Evolutionary conservation across 2,113 vertebrate genomes (phyloP).

Genomic region (Anas platyrhynchos): DNA sequence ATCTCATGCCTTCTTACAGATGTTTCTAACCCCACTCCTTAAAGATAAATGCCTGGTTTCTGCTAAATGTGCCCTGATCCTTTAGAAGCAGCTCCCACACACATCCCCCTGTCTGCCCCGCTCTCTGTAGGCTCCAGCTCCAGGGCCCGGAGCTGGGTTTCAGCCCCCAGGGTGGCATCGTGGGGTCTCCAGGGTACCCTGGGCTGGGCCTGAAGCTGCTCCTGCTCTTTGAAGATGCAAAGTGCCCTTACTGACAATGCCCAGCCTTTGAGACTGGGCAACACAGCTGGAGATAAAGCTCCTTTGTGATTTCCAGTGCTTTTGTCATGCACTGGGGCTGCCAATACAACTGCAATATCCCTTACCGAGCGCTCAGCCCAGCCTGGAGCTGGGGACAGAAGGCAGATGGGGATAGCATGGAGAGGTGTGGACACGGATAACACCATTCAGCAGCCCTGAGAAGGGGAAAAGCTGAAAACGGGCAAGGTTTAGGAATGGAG

Average conservation of each 20-base stretch:
- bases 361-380: not conserved
- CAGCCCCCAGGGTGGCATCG: not conserved
- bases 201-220: not conserved
- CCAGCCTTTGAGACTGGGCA: not conserved
- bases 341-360: not conserved
- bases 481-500: not conserved
- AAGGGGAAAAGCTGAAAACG: not conserved
- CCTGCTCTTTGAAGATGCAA: constrained; percentile 58
- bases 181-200: not conserved
- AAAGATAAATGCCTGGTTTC: not conserved
- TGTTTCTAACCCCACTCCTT: not conserved
- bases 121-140: not conserved
- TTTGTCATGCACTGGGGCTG: constrained; percentile 49
- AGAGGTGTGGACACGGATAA: not conserved
- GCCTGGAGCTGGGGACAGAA: not conserved
- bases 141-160: not conserved
- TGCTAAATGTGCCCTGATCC: not conserved
- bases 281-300: constrained; percentile 40
- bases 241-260: not conserved
- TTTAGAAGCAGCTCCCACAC: not conserved
- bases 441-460: not conserved
- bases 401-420: not conserved
- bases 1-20: not conserved
- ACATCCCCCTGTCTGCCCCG: not conserved
- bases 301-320: constrained; percentile 34